These are phyloP conservation scores for Struthidea cinerea DNA, from an alignment of 2,113 vertebrate species.

Conservation along the genomic window DNA sequence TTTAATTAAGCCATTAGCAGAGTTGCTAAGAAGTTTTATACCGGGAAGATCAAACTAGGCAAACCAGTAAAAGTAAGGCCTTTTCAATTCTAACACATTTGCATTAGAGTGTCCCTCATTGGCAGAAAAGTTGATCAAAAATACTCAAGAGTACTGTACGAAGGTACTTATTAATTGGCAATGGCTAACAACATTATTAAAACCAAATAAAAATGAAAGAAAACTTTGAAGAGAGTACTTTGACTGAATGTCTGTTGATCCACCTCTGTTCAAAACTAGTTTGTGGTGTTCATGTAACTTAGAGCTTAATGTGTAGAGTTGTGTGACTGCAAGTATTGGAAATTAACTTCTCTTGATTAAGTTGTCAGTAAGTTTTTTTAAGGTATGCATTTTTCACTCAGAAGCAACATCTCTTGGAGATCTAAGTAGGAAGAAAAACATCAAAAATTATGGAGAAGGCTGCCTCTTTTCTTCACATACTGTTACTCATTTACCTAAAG, in stretches of 20 bases:
- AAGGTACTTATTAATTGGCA: background rate
- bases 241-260: background rate
- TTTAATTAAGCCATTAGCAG: slow-evolving; percentile 15
- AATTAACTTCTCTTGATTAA: background rate
- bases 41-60: background rate
- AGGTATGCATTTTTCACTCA: background rate
- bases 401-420: background rate
- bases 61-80: background rate
- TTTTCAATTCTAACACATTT: slow-evolving; percentile 6
- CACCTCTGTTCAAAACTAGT: background rate
- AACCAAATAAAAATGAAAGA: background rate
- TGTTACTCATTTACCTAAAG: background rate
- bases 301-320: background rate
- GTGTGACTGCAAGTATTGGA: background rate
- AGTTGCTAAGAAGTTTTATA: background rate
- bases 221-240: background rate
- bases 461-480: background rate
- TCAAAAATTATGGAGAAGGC: background rate
- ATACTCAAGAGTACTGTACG: background rate
- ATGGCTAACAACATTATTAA: background rate
- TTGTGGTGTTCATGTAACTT: background rate
- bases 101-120: background rate
- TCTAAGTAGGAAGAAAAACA: background rate
- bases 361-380: background rate
- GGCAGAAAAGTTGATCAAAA: background rate